Evolutionary conservation across 2,113 vertebrate genomes (phyloP), one percentile per base, ranked within the genome.

Genomic region (Turdus rufiventris): DNA sequence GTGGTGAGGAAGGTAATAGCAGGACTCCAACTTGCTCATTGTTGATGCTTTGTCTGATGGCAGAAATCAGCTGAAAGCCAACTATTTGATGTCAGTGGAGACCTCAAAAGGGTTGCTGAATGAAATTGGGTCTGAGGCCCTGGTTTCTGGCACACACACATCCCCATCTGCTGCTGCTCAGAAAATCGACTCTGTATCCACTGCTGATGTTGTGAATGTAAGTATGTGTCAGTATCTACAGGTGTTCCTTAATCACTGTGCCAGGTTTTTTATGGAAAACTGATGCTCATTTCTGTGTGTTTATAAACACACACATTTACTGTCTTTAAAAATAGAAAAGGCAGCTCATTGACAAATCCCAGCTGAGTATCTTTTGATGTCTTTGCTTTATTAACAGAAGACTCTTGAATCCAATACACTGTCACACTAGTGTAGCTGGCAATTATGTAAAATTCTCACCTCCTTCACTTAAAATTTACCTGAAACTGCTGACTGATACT

Each of bases 11-110:
- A 79, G 21, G n/a, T 34, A 75, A 54, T 61, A 91, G 72, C 57
- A 85, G 61, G 12, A 54, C 31, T 73, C 62, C 28, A 54, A 25
- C 25, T 92, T 56, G 25, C 36, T 93, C n/a, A 65, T 54, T 74
- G 26, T 36, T 56, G 31, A 23, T 70, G 54, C 36, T 92, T 87
- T 88, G 18, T 85, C 86, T 95, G 87, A 57, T 89, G 78, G 77
- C 92, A 99, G 99, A 96, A 98, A 98, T 84, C 98, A 99, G 96
- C 94, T 99, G 86, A 99, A 98, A 96, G 97, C 98, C 23, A 97
- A 98, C 10, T 98, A 98, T 77, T 86, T 99, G 84, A 99, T 99
- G 99, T 98, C 98, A 8, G 79, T 99, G 91, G 99, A 99, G 96
- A 98, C 97, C 24, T 98, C 98, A 3, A 98, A 98, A 53, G 98